Conservation (phyloP, 1,140 invertebrate species). For the Belonocnema kinseyi region DNA sequence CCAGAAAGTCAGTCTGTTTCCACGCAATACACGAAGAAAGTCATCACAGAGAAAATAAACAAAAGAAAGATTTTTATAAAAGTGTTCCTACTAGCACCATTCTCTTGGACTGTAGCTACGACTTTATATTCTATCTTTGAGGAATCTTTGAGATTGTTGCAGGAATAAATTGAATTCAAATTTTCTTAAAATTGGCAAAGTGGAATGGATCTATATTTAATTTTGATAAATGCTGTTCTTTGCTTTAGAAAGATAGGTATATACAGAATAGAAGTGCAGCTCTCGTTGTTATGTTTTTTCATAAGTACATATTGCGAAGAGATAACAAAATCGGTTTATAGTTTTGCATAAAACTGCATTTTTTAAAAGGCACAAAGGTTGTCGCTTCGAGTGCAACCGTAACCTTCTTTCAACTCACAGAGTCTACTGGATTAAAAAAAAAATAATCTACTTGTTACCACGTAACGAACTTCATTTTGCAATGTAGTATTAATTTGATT, state of each 20-base stretch:
- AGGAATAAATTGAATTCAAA: background rate
- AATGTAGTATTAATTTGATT: background rate
- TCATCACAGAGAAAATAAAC: background rate
- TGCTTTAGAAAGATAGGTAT: background rate
- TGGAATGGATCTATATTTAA: background rate
- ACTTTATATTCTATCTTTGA: background rate
- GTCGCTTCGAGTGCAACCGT: background rate
- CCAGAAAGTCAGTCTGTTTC: background rate
- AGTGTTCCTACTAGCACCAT: background rate
- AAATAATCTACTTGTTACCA: too few relatives aligned
- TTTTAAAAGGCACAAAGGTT: conserved; percentile 18
- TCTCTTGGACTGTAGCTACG: conserved; percentile 4
- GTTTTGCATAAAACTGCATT: background rate
- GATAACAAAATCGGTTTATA: background rate
- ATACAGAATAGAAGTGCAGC: background rate
- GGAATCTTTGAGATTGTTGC: background rate
- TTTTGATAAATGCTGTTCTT: background rate
- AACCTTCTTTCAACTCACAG: conserved; percentile 17
- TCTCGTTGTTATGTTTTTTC: background rate
- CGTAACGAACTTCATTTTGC: background rate
- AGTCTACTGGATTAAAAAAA: conserved; percentile 18
- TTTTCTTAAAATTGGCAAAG: background rate
- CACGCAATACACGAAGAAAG: background rate
- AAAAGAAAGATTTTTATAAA: background rate
- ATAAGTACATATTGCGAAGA: background rate